A percentile compares a stretch with the other conserved stretches of the same genome.
phyloP scores from a whole-genome alignment of 2,797 vertebrate species.

The Eurystomus glaucurus region DNA sequence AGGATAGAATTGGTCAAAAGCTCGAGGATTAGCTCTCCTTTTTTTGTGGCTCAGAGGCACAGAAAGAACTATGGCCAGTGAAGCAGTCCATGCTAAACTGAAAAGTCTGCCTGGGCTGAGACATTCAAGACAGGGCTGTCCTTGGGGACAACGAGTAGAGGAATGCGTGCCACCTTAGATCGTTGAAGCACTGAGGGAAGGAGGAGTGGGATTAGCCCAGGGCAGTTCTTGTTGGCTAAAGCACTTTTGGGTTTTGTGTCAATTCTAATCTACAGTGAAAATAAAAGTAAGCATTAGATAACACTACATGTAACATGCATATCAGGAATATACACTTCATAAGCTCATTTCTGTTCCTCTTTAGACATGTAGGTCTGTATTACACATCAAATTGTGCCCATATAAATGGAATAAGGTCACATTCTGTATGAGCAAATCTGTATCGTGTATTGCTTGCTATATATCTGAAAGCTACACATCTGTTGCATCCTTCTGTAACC shows the following conservation, averaged over 20 bases:
- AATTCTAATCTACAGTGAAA: background rate
- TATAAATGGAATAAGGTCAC: background rate
- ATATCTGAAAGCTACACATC: background rate
- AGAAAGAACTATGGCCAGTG: background rate
- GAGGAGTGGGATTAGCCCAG: background rate
- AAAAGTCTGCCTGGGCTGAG: background rate
- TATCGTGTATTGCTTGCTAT: accelerated
- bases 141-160: background rate
- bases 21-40: background rate
- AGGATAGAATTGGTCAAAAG: background rate
- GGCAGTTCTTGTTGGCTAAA: background rate
- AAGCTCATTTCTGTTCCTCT: background rate
- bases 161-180: background rate
- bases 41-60: background rate
- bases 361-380: background rate
- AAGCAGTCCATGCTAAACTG: background rate
- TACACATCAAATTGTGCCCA: background rate
- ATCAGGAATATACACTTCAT: background rate
- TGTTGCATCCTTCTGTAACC: background rate
- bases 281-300: background rate
- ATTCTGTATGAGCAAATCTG: background rate
- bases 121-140: background rate
- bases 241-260: background rate
- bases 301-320: background rate
- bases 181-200: background rate